These are phyloP conservation scores for Entomobrya proxima DNA, from an alignment of 2,888 invertebrate species.

Conservation along the genomic window DNA sequence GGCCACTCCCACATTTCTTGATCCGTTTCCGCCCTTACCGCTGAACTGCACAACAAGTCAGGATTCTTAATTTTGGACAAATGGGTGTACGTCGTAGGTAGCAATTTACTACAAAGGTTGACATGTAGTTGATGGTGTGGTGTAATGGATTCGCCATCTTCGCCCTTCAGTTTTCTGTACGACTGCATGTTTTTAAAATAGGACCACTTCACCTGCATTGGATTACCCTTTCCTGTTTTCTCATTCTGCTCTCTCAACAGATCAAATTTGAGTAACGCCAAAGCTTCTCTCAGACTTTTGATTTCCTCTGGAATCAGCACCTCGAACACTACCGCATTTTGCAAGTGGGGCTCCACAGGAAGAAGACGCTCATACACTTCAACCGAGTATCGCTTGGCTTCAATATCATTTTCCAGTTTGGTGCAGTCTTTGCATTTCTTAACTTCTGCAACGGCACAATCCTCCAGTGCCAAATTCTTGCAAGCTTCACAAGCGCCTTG, in stretches of 20 bases:
- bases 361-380: conserved; percentile 27
- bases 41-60: conserved; percentile 19
- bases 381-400: conserved; percentile 17
- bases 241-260: not conserved
- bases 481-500: not conserved
- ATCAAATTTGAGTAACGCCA: conserved; percentile 42
- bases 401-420: not conserved
- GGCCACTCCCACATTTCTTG: not conserved
- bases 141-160: not conserved
- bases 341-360: conserved; percentile 20
- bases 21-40: not conserved
- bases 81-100: conserved; percentile 39
- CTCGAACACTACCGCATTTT: conserved; percentile 59
- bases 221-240: not conserved
- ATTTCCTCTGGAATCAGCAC: conserved; percentile 62
- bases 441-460: not conserved
- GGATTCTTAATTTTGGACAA: conserved; percentile 24
- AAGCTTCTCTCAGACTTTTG: conserved; percentile 34
- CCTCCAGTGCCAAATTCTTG: not conserved
- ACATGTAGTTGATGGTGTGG: not conserved
- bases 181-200: conserved; percentile 11
- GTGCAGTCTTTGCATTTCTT: conserved; percentile 18
- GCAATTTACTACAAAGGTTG: not conserved
- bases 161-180: not conserved
- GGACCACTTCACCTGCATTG: not conserved